These are phyloP conservation scores for Scomber japonicus DNA, from an alignment of 2,113 vertebrate genomes.

Conservation along the genomic window DNA sequence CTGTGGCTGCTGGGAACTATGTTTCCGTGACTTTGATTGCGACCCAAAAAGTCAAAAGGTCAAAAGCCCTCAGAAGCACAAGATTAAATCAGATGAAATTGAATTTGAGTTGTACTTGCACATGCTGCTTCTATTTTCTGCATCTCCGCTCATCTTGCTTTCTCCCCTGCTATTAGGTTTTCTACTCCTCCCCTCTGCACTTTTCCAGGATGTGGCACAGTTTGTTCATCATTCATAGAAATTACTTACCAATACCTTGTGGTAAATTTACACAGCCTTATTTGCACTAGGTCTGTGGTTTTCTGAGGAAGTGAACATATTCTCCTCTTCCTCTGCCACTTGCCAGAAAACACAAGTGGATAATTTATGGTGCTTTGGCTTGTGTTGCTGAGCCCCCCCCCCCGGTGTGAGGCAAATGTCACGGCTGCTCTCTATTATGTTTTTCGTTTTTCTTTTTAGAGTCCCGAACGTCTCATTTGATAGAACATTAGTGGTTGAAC, in stretches of 20 bases:
- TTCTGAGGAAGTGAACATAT: slow-evolving; percentile 34
- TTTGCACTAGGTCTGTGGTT: slow-evolving; percentile 39
- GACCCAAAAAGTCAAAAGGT: slow-evolving; percentile 30
- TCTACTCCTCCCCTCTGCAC: neutral
- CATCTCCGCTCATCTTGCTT: neutral
- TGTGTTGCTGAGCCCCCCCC: slow-evolving; percentile 16
- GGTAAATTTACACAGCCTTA: slow-evolving; percentile 31
- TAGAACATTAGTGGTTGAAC: slow-evolving; percentile 62
- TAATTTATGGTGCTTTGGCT: slow-evolving; percentile 50
- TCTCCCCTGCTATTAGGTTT: neutral
- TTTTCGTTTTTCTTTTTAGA: slow-evolving; percentile 27
- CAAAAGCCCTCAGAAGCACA: slow-evolving; percentile 22
- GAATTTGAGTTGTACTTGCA: slow-evolving; percentile 54
- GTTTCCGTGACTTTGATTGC: slow-evolving; percentile 2
- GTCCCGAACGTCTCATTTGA: slow-evolving; percentile 58
- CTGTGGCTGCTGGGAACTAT: slow-evolving; percentile 16
- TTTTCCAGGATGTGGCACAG: neutral
- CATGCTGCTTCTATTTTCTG: slow-evolving; percentile 55
- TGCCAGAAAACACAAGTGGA: slow-evolving; percentile 47
- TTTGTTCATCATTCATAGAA: slow-evolving; percentile 29
- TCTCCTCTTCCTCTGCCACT: slow-evolving; percentile 9
- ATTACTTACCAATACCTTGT: slow-evolving; percentile 34
- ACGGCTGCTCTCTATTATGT: slow-evolving; percentile 37
- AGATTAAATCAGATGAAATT: slow-evolving; percentile 65
- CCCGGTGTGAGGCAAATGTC: slow-evolving; percentile 31